Percentiles rank a stretch among this genome's conserved stretches.
These are phyloP conservation scores for Chrysolina haemoptera DNA, from an alignment of 2,888 invertebrate species.

Conservation along the genomic window DNA sequence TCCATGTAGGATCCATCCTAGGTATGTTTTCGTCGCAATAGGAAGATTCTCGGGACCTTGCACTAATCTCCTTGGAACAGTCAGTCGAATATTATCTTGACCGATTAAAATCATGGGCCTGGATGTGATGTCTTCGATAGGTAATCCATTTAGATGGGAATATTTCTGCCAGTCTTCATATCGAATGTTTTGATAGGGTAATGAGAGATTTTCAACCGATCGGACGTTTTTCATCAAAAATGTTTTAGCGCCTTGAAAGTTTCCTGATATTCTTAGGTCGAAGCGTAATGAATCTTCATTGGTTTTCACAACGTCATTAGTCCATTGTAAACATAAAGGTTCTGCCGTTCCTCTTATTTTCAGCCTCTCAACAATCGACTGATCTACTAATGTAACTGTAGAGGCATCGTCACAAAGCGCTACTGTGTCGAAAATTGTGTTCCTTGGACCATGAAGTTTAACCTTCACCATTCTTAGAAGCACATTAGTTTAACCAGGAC, in stretches of 20 bases:
- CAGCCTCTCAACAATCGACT: neutral
- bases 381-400: neutral
- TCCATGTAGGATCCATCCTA: too few relatives aligned
- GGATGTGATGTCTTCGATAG: neutral
- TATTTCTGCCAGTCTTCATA: too few relatives aligned
- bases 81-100: too few relatives aligned
- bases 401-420: neutral
- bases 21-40: too few relatives aligned
- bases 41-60: too few relatives aligned
- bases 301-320: neutral
- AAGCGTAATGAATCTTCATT: neutral
- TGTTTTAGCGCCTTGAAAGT: neutral
- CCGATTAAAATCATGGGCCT: neutral
- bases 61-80: too few relatives aligned
- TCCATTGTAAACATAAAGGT: neutral
- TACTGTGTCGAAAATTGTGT: neutral
- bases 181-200: too few relatives aligned
- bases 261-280: neutral
- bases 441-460: slow-evolving; percentile 8
- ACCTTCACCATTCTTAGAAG: neutral
- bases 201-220: too few relatives aligned
- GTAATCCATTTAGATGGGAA: neutral
- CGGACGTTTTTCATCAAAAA: too few relatives aligned
- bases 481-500: neutral
- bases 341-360: neutral